These are phyloP conservation scores for Siniperca knerii DNA, from an alignment of 2,113 vertebrate species.

Conservation along the genomic window DNA sequence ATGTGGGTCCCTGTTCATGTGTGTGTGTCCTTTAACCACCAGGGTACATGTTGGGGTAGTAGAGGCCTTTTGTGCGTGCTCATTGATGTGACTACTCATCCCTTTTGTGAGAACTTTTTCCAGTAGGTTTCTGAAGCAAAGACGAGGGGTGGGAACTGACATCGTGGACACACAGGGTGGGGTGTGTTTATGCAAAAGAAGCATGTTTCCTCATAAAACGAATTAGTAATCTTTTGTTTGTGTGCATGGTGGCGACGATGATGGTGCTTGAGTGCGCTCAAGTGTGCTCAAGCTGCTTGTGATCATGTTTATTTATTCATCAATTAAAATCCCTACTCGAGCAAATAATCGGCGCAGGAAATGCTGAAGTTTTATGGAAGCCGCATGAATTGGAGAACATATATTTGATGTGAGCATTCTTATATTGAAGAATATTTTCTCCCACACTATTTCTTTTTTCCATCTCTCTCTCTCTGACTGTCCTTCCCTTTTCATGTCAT, in stretches of 20 bases:
- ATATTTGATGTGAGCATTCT: conserved; percentile 27
- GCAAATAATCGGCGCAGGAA: conserved; percentile 40
- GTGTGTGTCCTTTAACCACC: conserved; percentile 19
- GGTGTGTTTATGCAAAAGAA: conserved; percentile 51
- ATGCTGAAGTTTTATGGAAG: conserved; percentile 37
- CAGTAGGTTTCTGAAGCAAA: neutral
- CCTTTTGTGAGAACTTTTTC: conserved; percentile 20
- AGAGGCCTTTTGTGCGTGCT: conserved; percentile 54
- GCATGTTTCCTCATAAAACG: conserved; percentile 58
- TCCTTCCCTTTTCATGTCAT: neutral
- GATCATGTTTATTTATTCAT: conserved; percentile 68
- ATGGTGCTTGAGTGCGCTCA: conserved; percentile 42
- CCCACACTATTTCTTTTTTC: neutral
- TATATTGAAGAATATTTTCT: neutral
- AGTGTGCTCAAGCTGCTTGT: conserved; percentile 53
- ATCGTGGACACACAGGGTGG: neutral
- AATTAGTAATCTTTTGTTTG: conserved; percentile 64
- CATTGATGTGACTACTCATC: conserved; percentile 29
- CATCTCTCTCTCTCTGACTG: conserved; percentile 9
- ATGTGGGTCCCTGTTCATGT: conserved; percentile 25
- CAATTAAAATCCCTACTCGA: conserved; percentile 64
- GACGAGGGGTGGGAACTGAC: conserved; percentile 9
- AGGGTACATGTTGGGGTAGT: neutral
- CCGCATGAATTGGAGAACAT: conserved; percentile 24
- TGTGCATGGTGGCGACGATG: conserved; percentile 9